These are phyloP conservation scores for Valencia hispanica DNA, from an alignment of 2,797 vertebrate species.

Conservation along the genomic window DNA sequence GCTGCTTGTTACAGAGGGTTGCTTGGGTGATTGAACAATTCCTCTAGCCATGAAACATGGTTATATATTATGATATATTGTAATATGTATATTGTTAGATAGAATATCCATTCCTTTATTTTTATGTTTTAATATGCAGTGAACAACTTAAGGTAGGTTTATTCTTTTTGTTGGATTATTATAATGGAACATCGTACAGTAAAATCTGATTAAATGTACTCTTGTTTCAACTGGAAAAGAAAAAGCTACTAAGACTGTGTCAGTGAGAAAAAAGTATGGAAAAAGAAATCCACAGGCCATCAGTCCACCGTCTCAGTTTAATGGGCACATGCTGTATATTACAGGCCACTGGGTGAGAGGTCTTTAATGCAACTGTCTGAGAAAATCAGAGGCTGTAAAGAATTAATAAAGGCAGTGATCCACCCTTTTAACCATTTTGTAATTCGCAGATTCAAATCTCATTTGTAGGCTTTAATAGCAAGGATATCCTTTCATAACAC, in stretches of 20 bases:
- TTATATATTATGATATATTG: neutral
- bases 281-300: conserved; percentile 22
- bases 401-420: conserved; percentile 69
- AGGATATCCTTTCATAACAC: conserved; percentile 73
- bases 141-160: neutral
- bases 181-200: no score
- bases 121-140: neutral
- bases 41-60: neutral
- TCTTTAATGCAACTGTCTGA: conserved; percentile 64
- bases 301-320: conserved; percentile 34
- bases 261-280: conserved; percentile 9
- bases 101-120: neutral
- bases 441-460: conserved; percentile 77
- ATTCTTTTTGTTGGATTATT: no score
- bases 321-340: conserved; percentile 48
- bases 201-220: neutral
- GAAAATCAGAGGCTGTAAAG: conserved; percentile 64
- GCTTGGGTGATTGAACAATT: neutral
- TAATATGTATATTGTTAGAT: neutral
- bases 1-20: neutral
- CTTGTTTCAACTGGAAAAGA: conserved; percentile 2
- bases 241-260: conserved; percentile 2
- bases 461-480: conserved; percentile 72
- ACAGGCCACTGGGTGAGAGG: conserved; percentile 48
- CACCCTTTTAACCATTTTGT: conserved; percentile 71